Evolutionary conservation across 1,140 invertebrate species (phyloP).

Genomic region (Drosophila aff.): DNA sequence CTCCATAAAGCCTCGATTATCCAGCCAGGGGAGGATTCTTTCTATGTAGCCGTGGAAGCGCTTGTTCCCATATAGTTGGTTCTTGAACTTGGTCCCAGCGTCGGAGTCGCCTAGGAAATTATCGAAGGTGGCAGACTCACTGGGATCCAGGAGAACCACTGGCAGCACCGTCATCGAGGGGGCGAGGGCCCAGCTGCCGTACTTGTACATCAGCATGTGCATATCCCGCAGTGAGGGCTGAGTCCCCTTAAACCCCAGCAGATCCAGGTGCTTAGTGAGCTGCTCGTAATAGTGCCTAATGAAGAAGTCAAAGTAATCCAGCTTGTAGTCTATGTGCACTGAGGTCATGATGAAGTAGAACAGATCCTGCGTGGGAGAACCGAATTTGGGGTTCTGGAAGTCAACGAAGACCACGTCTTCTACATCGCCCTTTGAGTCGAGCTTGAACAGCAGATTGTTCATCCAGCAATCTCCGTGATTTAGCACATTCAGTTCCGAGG

Average conservation of each 20-base stretch:
- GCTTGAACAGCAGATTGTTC: slow-evolving; percentile 88
- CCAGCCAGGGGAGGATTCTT: slow-evolving; percentile 70
- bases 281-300: slow-evolving; percentile 71
- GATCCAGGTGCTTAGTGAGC: slow-evolving; percentile 56
- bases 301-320: slow-evolving; percentile 70
- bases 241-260: slow-evolving; percentile 56
- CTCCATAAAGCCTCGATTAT: slow-evolving; percentile 71
- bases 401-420: slow-evolving; percentile 72
- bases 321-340: slow-evolving; percentile 63
- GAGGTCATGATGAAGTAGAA: slow-evolving; percentile 72
- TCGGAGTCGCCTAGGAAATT: slow-evolving; percentile 56
- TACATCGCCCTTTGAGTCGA: slow-evolving; percentile 73
- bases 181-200: slow-evolving; percentile 47
- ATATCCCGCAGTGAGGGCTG: slow-evolving; percentile 58
- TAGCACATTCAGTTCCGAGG: slow-evolving; percentile 87
- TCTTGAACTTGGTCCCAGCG: slow-evolving; percentile 49
- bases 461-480: slow-evolving; percentile 89
- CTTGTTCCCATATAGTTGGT: slow-evolving; percentile 55
- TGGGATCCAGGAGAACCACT: slow-evolving; percentile 66
- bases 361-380: slow-evolving; percentile 60
- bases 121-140: slow-evolving; percentile 57
- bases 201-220: slow-evolving; percentile 61
- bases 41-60: slow-evolving; percentile 54
- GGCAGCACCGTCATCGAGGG: slow-evolving; percentile 57
- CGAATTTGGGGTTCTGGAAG: slow-evolving; percentile 69